Base-by-base conservation (phyloP, 2,888 invertebrate species). In the Amitus sp. region DNA sequence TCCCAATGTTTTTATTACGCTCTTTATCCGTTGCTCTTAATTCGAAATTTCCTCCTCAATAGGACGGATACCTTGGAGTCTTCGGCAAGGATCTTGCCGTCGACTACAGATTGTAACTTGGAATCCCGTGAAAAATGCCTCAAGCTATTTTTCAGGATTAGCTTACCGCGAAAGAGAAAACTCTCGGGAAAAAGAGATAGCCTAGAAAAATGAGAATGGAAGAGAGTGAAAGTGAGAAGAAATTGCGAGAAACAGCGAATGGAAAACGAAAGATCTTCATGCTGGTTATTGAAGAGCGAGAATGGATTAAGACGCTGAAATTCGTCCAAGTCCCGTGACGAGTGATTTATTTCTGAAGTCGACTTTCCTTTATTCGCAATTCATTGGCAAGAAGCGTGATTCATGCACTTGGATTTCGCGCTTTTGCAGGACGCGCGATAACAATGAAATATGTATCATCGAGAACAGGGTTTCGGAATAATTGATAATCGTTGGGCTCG, bases 281-380 rank as follows among this genome's bases (percentile, higher is more conserved):
- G 63, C 63, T 65, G 66, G 68, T 77, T 77, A 77, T 78, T 78
- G 78, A 73, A 77, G 77, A 17, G 4, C 56, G 61, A 61, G 70
- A 72, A 76, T 71, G 71, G 76, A 77, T 77, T 77, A 76, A 77
- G 76, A 76, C 70, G 62, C 71, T 71, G 64, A 71, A 75, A 77
- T 76, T 77, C 74, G 73, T 75, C 72, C 71, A 73, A 74, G 74
- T 72, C 72, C 75, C 66, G 19, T n/a, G 66, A 70, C 30, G 30
- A 75, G 70, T 74, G 68, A 73, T 75, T 71, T 61, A 18, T 34
- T 45, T 46, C 10, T 10, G 42, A 42, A 18, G n/a, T n/a, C n/a
- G n/a, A n/a, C n/a, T 13, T 37, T 37, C 15, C 37, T 37, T 37
- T 13, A 18, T 42, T 42, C 42, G 42, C 19, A 3, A 19, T n/a